Percentiles rank a stretch among this genome's conserved stretches.
These are phyloP conservation scores for Laticauda colubrina DNA, from an alignment of 2,113 vertebrate genomes.

Conservation along the genomic window DNA sequence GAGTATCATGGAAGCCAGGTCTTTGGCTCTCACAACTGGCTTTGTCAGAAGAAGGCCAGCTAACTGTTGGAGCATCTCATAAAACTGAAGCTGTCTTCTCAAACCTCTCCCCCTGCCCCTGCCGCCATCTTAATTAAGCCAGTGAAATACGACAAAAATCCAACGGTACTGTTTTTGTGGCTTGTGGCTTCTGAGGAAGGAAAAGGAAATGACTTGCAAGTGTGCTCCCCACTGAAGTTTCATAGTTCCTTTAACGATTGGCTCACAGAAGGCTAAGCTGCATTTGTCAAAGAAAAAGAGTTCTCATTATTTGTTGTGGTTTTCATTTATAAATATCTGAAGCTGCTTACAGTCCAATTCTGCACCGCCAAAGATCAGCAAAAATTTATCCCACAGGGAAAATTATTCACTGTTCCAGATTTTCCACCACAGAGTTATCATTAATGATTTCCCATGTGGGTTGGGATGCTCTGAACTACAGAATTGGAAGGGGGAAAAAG, in stretches of 20 bases:
- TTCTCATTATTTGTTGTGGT: neutral
- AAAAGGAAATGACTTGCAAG: neutral
- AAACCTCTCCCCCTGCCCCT: accelerated
- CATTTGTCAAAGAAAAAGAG: neutral
- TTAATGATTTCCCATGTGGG: neutral
- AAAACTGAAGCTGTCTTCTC: neutral
- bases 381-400: neutral
- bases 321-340: neutral
- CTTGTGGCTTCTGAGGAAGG: neutral
- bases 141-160: neutral
- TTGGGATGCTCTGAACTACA: neutral
- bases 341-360: neutral
- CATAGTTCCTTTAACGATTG: neutral
- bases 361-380: neutral
- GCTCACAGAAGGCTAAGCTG: neutral
- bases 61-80: neutral
- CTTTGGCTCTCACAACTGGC: neutral
- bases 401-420: neutral
- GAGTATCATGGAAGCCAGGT: neutral
- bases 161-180: neutral
- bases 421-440: neutral
- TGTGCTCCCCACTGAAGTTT: neutral
- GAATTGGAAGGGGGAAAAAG: neutral
- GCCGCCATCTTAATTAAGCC: neutral
- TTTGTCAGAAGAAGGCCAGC: neutral